Conservation (phyloP, 2,888 invertebrate genomes). For the Stenotaenia linearis region DNA sequence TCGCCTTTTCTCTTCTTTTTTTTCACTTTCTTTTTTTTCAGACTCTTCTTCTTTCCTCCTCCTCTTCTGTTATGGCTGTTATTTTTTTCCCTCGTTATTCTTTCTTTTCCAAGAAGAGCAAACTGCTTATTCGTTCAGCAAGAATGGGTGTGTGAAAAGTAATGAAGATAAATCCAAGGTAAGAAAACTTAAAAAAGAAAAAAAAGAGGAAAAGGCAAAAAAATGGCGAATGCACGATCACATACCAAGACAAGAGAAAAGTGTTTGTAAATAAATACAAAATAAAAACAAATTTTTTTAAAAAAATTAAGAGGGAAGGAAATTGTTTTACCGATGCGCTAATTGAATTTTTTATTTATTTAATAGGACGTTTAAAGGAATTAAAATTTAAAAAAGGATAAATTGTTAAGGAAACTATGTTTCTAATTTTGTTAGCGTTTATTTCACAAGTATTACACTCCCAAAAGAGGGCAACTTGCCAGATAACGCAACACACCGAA, state of each 20-base stretch:
- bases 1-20: slow-evolving; percentile 19
- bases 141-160: slow-evolving; percentile 3
- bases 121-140: slow-evolving; percentile 19
- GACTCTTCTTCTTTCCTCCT: background rate
- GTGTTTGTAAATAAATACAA: background rate
- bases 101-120: background rate
- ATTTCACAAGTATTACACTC: background rate
- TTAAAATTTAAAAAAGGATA: background rate
- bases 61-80: slow-evolving; percentile 15
- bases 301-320: background rate
- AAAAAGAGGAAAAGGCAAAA: background rate
- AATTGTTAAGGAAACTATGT: background rate
- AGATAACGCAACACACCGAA: background rate
- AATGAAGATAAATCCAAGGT: slow-evolving; percentile 21
- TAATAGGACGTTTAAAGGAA: no score
- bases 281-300: background rate
- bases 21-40: background rate
- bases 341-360: background rate
- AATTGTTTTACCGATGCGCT: background rate
- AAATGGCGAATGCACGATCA: background rate
- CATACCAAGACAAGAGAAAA: background rate
- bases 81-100: slow-evolving; percentile 19
- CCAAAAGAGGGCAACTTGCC: background rate
- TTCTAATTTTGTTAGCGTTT: slow-evolving; percentile 1
- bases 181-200: background rate